Evolutionary conservation across 2,888 invertebrate species (phyloP), one percentile per base, ranked within the genome.

Genomic region (Rhimphoctona megacephalus): DNA sequence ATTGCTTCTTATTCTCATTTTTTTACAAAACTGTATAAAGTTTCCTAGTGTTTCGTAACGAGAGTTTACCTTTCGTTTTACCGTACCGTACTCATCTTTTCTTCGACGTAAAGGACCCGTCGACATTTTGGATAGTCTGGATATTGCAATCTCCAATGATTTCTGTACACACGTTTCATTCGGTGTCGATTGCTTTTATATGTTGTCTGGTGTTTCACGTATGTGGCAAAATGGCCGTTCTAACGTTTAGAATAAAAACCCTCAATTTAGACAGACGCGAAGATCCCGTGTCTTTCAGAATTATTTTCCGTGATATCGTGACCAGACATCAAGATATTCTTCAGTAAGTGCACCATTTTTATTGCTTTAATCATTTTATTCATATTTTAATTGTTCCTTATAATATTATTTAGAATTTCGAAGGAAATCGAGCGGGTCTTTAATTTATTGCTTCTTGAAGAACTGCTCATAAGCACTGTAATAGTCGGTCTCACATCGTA

Each of bases 61-160:
- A 85, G 52, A 81, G 74, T 43, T 22, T 84, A 66, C 84, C 86
- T 43, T 74, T 81, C 74, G 49, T 85, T 57, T 46, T 87, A 11
- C 85, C 86, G 1, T 87, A 87, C 25, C 86, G 84, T 19, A 82
- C 86, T 0, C 86, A 76, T 64, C 61, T 87, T 2, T 74, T 67
- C 66, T 76, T 87, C 78, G 74, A 79, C 30, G 76, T 85, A 17
- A 69, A 74, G 17, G 84, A 87, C 22, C 54, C 82, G 4, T 49
- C 69, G 5, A 82, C 79, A 4, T 87, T 76, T 57, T 84, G 81
- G 79, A 2, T 87, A 30, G 76, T 85, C 66, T 82, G 81, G 61
- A 67, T 79, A 25, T 72, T 74, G 69, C 86, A 87, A 82, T 82
- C 76, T 0, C 86, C 86, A 5, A 87, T 87, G 86, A 85, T 85